These are phyloP conservation scores for Mystacornis crossleyi DNA, from an alignment of 2,113 vertebrate species.

Conservation along the genomic window DNA sequence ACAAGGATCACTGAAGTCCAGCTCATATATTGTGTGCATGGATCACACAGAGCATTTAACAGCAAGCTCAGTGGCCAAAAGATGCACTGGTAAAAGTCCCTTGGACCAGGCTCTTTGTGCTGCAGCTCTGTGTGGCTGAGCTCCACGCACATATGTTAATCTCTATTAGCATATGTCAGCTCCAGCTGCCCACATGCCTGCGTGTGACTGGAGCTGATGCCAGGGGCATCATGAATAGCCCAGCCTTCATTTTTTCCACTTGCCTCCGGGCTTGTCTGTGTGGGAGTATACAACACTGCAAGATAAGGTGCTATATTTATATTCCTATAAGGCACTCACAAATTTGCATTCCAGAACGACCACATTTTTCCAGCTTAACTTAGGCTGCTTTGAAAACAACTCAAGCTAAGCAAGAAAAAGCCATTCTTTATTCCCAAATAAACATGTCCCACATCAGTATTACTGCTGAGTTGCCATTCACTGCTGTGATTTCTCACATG, in stretches of 20 bases:
- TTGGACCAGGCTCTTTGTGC: neutral
- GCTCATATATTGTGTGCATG: neutral
- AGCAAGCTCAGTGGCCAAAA: neutral
- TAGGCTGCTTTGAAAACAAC: neutral
- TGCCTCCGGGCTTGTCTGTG: neutral
- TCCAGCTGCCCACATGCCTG: slow-evolving; percentile 20
- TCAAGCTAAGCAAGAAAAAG: neutral
- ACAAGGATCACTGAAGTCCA: neutral
- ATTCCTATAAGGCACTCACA: neutral
- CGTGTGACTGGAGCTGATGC: neutral
- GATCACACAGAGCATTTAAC: neutral
- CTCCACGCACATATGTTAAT: neutral
- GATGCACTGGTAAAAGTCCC: neutral
- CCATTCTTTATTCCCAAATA: neutral
- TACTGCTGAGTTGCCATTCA: neutral
- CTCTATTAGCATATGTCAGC: neutral
- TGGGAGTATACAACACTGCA: neutral
- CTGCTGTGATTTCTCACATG: neutral
- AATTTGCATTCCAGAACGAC: neutral
- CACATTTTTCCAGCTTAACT: slow-evolving; percentile 1
- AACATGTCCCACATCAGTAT: neutral
- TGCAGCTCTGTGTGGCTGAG: neutral
- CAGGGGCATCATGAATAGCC: neutral
- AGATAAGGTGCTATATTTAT: slow-evolving; percentile 40
- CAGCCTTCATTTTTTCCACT: neutral